Conservation (phyloP, 2,888 invertebrate genomes). For the Torymus texanus region DNA sequence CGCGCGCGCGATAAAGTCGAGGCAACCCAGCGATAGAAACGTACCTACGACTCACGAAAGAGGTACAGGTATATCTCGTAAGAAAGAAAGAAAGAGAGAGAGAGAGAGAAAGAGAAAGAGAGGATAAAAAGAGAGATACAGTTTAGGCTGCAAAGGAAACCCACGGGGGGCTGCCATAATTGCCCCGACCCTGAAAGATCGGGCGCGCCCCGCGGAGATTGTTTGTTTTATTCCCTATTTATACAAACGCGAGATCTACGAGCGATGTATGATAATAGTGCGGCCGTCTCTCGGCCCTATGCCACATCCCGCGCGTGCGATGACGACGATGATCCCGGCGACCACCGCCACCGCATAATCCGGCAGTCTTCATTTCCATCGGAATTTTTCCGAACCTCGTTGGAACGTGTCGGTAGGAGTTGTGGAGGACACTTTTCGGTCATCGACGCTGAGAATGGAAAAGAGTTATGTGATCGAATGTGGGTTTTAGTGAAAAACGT, state of each 20-base stretch:
- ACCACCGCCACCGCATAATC: constrained; percentile 27
- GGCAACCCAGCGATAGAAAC: constrained; percentile 34
- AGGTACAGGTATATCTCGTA: background rate
- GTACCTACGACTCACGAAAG: constrained; percentile 4
- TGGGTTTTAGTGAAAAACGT: background rate
- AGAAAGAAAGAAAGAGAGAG: constrained; percentile 23
- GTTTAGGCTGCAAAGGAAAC: constrained; percentile 59
- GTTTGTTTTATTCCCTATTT: constrained; percentile 75
- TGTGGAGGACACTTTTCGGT: too few species aligned
- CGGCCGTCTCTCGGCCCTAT: constrained; percentile 45
- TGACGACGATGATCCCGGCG: constrained; percentile 3
- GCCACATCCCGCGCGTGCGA: too few species aligned
- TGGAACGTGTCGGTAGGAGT: too few species aligned
- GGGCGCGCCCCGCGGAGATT: constrained; percentile 69
- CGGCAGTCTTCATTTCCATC: constrained; percentile 24
- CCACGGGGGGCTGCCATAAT: constrained; percentile 74
- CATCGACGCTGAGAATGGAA: too few species aligned
- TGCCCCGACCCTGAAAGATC: constrained; percentile 74
- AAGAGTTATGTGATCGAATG: too few species aligned
- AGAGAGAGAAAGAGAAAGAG: constrained; percentile 47
- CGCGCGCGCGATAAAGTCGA: background rate
- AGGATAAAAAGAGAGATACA: constrained; percentile 50
- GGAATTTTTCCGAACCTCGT: constrained; percentile 5
- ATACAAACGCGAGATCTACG: constrained; percentile 75
- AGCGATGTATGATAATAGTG: constrained; percentile 74